Percentiles rank a stretch among this genome's conserved stretches.
Conservation (phyloP, 1,140 invertebrate species). For the Megalonaias nervosa region DNA sequence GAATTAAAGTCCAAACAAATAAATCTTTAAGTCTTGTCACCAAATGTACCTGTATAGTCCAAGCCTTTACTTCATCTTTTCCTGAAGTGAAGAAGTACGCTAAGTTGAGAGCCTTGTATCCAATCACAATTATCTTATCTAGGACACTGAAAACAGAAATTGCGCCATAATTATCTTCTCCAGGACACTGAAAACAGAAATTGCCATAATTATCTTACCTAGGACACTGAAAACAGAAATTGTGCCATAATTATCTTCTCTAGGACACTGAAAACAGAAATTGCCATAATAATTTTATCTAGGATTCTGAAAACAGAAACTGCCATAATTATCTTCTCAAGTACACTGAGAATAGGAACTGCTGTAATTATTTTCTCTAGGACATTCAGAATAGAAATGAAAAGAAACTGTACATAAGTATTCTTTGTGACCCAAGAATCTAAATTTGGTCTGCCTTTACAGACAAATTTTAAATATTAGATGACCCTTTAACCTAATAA, state of each 20-base stretch:
- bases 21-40: neutral
- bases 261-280: neutral
- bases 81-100: constrained; percentile 97
- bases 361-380: neutral
- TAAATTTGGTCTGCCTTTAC: no score
- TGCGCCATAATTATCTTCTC: neutral
- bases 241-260: neutral
- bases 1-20: neutral
- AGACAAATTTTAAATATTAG: no score
- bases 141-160: constrained; percentile 78
- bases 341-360: neutral
- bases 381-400: no score
- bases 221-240: neutral
- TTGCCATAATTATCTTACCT: neutral
- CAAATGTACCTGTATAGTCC: constrained; percentile 93
- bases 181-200: neutral
- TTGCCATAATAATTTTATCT: neutral
- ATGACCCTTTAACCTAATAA: no score
- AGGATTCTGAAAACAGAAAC: neutral
- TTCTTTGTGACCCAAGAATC: no score
- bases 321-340: neutral
- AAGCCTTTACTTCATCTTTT: constrained; percentile 98
- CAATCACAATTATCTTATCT: constrained; percentile 98
- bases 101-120: constrained; percentile 94
- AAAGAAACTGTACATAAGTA: no score